phyloP scores from a whole-genome alignment of 35 echinoderm and acorn worm genomes.

The Chiridota heheva region DNA sequence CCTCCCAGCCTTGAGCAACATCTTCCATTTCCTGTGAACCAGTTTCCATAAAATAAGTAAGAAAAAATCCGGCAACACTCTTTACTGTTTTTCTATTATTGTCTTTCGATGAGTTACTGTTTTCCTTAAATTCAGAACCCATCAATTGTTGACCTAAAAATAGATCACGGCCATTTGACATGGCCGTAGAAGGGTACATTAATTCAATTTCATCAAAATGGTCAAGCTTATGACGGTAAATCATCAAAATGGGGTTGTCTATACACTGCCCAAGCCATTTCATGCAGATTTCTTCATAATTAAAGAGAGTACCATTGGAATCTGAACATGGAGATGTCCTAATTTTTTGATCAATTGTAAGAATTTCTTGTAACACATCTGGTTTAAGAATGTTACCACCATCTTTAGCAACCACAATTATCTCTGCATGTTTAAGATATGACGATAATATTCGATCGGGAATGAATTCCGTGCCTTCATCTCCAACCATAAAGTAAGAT shows the following conservation, averaged over 20 bases:
- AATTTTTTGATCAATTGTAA: background rate
- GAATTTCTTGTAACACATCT: background rate
- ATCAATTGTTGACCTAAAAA: slow-evolving; percentile 29
- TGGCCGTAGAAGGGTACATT: slow-evolving; percentile 15
- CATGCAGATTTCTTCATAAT: slow-evolving; percentile 51
- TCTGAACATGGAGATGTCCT: slow-evolving; percentile 15
- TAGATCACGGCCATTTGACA: slow-evolving; percentile 1
- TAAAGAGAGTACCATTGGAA: background rate
- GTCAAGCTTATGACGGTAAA: slow-evolving; percentile 17
- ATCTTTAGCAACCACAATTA: slow-evolving; percentile 35
- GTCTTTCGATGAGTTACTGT: background rate
- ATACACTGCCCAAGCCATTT: slow-evolving; percentile 49
- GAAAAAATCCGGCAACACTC: background rate
- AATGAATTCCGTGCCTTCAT: slow-evolving; percentile 50
- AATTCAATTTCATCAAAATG: background rate
- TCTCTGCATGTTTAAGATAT: slow-evolving; percentile 39
- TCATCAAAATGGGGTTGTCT: slow-evolving; percentile 42
- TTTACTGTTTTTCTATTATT: background rate
- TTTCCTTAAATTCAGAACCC: slow-evolving; percentile 11
- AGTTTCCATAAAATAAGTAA: slow-evolving; percentile 19
- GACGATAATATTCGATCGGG: slow-evolving; percentile 35
- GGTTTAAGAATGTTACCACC: slow-evolving; percentile 29
- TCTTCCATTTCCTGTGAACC: slow-evolving; percentile 26
- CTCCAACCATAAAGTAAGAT: background rate
- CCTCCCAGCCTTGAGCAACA: slow-evolving; percentile 15